Conservation (phyloP, 2,888 invertebrate genomes). For the Yponomeuta cagnagella region DNA sequence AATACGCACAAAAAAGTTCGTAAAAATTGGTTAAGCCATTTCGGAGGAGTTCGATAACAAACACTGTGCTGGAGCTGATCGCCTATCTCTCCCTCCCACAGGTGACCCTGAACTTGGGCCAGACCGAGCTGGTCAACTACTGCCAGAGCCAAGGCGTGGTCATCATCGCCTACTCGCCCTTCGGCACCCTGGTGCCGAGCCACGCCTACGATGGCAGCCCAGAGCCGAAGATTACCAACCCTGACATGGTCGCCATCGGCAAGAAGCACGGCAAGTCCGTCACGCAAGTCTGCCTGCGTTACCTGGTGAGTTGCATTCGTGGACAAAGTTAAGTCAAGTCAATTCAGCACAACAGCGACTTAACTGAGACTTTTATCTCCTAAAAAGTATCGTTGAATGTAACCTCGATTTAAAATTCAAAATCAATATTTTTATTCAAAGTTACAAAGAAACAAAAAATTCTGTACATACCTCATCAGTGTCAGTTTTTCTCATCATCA, state of each 20-base stretch:
- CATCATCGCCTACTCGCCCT: slow-evolving; percentile 80
- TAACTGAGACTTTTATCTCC: no score
- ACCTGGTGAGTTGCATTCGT: slow-evolving; percentile 61
- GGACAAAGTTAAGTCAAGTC: no score
- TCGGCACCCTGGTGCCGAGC: slow-evolving; percentile 74
- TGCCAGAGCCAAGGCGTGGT: slow-evolving; percentile 76
- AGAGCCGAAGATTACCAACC: slow-evolving; percentile 71
- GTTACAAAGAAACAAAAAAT: no score
- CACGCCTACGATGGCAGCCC: slow-evolving; percentile 55
- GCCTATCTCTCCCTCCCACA: slow-evolving; percentile 25
- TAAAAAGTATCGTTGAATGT: no score
- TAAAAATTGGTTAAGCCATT: no score
- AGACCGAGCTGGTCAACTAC: slow-evolving; percentile 65
- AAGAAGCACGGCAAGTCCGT: slow-evolving; percentile 79
- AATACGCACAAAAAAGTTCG: no score
- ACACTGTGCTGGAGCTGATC: background rate
- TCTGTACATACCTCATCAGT: no score
- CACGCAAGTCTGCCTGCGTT: slow-evolving; percentile 78
- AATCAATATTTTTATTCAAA: no score
- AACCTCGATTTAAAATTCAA: no score
- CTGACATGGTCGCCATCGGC: slow-evolving; percentile 71
- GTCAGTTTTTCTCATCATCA: no score
- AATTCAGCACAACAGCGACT: no score
- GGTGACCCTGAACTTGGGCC: slow-evolving; percentile 79
- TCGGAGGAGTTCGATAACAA: no score